phyloP scores from a whole-genome alignment of 2,888 invertebrate genomes.

The Lochmaea crataegi region DNA sequence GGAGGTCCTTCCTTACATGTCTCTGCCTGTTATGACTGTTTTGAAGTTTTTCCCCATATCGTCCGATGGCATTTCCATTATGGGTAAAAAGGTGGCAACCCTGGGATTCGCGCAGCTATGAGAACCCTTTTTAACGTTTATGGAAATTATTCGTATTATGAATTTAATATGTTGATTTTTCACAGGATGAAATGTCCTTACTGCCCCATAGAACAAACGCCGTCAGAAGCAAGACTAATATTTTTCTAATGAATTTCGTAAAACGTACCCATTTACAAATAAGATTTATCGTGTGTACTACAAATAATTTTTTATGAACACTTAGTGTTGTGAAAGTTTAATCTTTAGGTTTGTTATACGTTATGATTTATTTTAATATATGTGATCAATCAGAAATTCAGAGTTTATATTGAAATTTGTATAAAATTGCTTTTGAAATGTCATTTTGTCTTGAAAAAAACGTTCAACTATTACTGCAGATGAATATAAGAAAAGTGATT shows the following conservation, averaged over 20 bases:
- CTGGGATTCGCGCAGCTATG: too few relatives aligned
- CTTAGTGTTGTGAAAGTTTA: slow-evolving; percentile 29
- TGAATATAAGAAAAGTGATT: not conserved
- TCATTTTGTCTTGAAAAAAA: not conserved
- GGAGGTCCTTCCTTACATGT: too few relatives aligned
- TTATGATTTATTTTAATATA: slow-evolving; percentile 17
- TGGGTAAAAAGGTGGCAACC: too few relatives aligned
- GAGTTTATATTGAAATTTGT: not conserved
- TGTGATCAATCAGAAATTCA: slow-evolving; percentile 11
- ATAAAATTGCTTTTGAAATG: not conserved
- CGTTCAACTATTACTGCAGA: too few relatives aligned
- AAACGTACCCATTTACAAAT: slow-evolving; percentile 4
- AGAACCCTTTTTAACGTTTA: too few relatives aligned
- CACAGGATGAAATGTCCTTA: slow-evolving; percentile 97
- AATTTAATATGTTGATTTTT: slow-evolving; percentile 62
- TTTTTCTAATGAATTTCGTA: slow-evolving; percentile 75
- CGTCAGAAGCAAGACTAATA: slow-evolving; percentile 91
- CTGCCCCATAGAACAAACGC: slow-evolving; percentile 96
- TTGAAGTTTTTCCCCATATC: too few relatives aligned
- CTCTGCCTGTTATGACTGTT: too few relatives aligned
- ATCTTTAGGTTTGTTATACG: slow-evolving; percentile 26
- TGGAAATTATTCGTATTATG: not conserved
- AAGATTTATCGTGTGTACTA: slow-evolving; percentile 17
- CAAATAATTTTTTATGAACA: slow-evolving; percentile 24
- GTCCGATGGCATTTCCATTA: too few relatives aligned